These are phyloP conservation scores for Danio choprae DNA, from an alignment of 2,797 vertebrate species.

Conservation along the genomic window DNA sequence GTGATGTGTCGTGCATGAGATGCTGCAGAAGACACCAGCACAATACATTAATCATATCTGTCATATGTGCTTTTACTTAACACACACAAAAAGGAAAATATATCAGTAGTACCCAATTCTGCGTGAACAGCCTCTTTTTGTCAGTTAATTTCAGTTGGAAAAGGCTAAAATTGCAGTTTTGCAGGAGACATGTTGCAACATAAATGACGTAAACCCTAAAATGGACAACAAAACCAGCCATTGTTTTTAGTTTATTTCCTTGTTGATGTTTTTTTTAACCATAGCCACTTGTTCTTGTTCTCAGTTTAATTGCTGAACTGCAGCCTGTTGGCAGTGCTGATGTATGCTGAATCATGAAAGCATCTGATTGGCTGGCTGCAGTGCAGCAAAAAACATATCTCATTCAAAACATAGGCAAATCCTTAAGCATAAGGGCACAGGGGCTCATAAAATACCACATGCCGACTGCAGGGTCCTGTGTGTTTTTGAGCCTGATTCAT, in stretches of 20 bases:
- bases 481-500: slow-evolving; percentile 32
- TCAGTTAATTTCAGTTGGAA: neutral
- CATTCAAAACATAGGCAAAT: slow-evolving; percentile 20
- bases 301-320: slow-evolving; percentile 38
- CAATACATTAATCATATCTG: no score
- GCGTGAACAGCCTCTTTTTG: neutral
- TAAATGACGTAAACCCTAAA: slow-evolving; percentile 32
- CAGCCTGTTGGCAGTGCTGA: slow-evolving; percentile 29
- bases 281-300: slow-evolving; percentile 40
- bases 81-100: no score
- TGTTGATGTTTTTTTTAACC: slow-evolving; percentile 19
- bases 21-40: no score
- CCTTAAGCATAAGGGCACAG: slow-evolving; percentile 6
- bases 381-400: slow-evolving; percentile 39
- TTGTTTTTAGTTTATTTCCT: slow-evolving; percentile 27
- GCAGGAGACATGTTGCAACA: neutral
- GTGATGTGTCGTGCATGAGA: no score
- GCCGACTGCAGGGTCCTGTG: slow-evolving; percentile 25
- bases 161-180: neutral
- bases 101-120: neutral
- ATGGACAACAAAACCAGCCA: slow-evolving; percentile 1
- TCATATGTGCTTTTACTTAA: no score
- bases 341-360: slow-evolving; percentile 33
- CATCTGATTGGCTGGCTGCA: slow-evolving; percentile 6
- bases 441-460: slow-evolving; percentile 45